These are phyloP conservation scores for Druceiella hillmani DNA, from an alignment of 2,888 invertebrate genomes.

Conservation along the genomic window DNA sequence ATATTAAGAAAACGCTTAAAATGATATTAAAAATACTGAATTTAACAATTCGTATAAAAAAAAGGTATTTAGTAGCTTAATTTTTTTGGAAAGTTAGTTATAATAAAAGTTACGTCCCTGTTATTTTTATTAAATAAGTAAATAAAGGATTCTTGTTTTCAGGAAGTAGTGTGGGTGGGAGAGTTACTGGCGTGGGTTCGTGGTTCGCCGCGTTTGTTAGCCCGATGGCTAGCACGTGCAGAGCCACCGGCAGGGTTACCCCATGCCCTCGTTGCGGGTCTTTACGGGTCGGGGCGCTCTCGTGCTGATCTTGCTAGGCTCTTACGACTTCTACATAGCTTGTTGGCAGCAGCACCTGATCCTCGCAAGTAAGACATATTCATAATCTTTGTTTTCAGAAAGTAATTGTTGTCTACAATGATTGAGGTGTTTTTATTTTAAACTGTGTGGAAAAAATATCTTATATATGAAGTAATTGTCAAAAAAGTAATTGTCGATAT, in stretches of 20 bases:
- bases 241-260: slow-evolving; percentile 37
- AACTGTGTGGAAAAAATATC: too few species aligned
- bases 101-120: too few species aligned
- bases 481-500: too few species aligned
- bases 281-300: slow-evolving; percentile 42
- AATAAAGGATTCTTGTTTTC: slow-evolving; percentile 4
- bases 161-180: slow-evolving; percentile 43
- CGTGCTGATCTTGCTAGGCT: slow-evolving; percentile 35
- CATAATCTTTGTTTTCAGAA: too few species aligned
- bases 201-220: slow-evolving; percentile 43
- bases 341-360: slow-evolving; percentile 38
- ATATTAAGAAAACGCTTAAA: too few species aligned
- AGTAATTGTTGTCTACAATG: too few species aligned
- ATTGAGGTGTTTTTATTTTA: too few species aligned
- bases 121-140: background rate
- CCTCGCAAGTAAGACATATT: slow-evolving; percentile 48
- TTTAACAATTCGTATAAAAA: too few species aligned
- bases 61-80: too few species aligned
- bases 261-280: slow-evolving; percentile 36
- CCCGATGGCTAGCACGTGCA: slow-evolving; percentile 42
- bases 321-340: slow-evolving; percentile 37
- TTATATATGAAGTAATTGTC: too few species aligned
- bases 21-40: too few species aligned
- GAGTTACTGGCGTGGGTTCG: slow-evolving; percentile 47
- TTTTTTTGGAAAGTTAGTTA: too few species aligned